These are phyloP conservation scores for Glossosoma conforme DNA, from an alignment of 1,140 invertebrate species.

Conservation along the genomic window DNA sequence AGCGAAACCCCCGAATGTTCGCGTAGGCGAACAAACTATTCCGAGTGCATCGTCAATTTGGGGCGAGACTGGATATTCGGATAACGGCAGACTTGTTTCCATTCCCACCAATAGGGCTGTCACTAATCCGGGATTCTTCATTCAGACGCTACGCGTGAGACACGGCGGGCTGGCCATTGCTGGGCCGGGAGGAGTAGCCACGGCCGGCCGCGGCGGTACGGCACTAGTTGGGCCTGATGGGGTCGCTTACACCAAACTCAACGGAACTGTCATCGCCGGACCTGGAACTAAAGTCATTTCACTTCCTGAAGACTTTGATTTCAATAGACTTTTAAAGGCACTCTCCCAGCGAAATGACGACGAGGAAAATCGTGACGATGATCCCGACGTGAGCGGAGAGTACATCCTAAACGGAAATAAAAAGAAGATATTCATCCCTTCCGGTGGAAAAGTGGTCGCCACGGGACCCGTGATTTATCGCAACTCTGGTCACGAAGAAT, in stretches of 20 bases:
- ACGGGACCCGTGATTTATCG: slow-evolving; percentile 65
- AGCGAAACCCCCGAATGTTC: no score
- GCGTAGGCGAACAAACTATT: no score
- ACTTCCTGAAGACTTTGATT: slow-evolving; percentile 52
- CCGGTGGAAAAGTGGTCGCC: slow-evolving; percentile 60
- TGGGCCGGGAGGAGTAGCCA: slow-evolving; percentile 67
- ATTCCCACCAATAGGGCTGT: no score
- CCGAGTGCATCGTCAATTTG: no score
- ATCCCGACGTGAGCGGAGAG: slow-evolving; percentile 12
- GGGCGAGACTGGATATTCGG: no score
- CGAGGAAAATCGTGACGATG: not conserved
- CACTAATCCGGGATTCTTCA: slow-evolving; percentile 60
- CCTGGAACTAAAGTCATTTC: slow-evolving; percentile 60
- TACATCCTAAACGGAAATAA: slow-evolving; percentile 19
- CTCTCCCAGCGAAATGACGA: slow-evolving; percentile 9
- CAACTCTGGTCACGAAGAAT: slow-evolving; percentile 44
- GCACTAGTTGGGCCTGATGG: slow-evolving; percentile 70
- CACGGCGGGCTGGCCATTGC: slow-evolving; percentile 69
- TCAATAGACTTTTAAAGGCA: slow-evolving; percentile 37
- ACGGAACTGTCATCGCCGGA: slow-evolving; percentile 63
- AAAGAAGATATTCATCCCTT: slow-evolving; percentile 27
- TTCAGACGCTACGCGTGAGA: slow-evolving; percentile 59
- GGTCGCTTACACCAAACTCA: slow-evolving; percentile 63
- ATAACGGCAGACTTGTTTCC: no score
- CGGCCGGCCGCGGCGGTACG: slow-evolving; percentile 65